Percentiles rank a stretch among this genome's conserved stretches.
Evolutionary conservation across 2,888 invertebrate genomes (phyloP).

Genomic region (Ischnus inquisitorius): DNA sequence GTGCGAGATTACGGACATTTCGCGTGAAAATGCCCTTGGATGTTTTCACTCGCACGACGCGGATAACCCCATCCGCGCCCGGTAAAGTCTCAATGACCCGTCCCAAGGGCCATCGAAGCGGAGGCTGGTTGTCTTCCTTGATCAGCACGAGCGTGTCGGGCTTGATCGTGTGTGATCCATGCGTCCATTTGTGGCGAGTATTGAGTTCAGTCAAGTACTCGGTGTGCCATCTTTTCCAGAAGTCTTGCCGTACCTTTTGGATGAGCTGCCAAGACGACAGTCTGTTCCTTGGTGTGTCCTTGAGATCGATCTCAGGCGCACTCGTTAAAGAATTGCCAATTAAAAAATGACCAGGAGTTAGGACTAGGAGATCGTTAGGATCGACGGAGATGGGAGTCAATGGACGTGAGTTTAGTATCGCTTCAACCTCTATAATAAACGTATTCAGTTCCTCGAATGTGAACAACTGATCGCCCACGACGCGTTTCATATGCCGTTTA

Average conservation of each 20-base stretch:
- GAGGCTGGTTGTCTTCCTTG: slow-evolving; percentile 52
- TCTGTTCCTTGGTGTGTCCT: slow-evolving; percentile 47
- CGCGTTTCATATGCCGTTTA: slow-evolving; percentile 72
- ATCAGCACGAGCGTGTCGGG: slow-evolving; percentile 47
- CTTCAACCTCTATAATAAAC: slow-evolving; percentile 58
- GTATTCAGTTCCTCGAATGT: slow-evolving; percentile 73
- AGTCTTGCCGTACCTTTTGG: slow-evolving; percentile 63
- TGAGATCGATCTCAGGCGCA: slow-evolving; percentile 54
- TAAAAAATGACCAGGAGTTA: slow-evolving; percentile 63
- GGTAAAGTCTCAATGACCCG: slow-evolving; percentile 37
- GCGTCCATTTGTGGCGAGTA: slow-evolving; percentile 62
- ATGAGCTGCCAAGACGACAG: slow-evolving; percentile 69
- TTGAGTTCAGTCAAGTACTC: slow-evolving; percentile 68
- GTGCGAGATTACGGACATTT: slow-evolving; percentile 49
- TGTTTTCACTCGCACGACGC: slow-evolving; percentile 31
- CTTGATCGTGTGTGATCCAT: slow-evolving; percentile 5
- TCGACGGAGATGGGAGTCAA: slow-evolving; percentile 67
- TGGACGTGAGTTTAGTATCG: slow-evolving; percentile 63
- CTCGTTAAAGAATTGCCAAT: slow-evolving; percentile 68
- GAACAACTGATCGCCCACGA: slow-evolving; percentile 62
- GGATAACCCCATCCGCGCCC: slow-evolving; percentile 22
- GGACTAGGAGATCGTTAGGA: slow-evolving; percentile 59
- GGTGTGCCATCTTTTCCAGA: no score
- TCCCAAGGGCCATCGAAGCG: slow-evolving; percentile 60
- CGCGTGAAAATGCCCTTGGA: slow-evolving; percentile 41